Conservation (phyloP, 2,797 vertebrate species). For the Chaetodon trifasciatus region DNA sequence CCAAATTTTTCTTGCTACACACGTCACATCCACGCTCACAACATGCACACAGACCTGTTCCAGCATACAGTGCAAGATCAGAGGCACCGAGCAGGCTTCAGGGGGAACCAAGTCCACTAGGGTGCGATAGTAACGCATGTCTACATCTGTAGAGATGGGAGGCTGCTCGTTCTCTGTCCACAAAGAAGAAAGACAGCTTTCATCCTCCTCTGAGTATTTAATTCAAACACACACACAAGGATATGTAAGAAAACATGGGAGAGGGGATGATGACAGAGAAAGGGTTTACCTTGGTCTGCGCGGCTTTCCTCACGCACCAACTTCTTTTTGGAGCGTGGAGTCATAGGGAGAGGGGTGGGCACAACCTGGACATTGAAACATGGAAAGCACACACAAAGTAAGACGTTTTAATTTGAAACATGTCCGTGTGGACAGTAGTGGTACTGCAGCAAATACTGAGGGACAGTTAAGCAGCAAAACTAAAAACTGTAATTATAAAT, state of each 20-base stretch:
- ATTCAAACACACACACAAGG: not conserved
- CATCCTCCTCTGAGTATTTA: not conserved
- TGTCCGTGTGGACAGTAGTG: too few species aligned
- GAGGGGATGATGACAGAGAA: not conserved
- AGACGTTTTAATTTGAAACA: too few species aligned
- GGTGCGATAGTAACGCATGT: conserved; percentile 90
- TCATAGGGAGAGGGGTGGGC: not conserved
- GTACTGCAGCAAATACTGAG: too few species aligned
- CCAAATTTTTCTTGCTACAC: not conserved
- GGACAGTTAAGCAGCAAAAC: too few species aligned
- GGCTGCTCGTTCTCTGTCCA: conserved; percentile 45
- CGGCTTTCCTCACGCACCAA: conserved; percentile 65
- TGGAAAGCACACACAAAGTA: conserved; percentile 13
- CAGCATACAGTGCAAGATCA: conserved; percentile 91
- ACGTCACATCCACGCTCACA: conserved; percentile 3
- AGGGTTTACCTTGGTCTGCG: conserved; percentile 63
- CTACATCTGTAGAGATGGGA: conserved; percentile 74
- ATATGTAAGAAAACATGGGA: not conserved
- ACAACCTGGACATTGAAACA: conserved; percentile 10
- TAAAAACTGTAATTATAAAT: too few species aligned
- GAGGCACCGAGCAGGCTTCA: conserved; percentile 88
- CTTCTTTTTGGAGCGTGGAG: conserved; percentile 79
- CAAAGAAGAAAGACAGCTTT: not conserved
- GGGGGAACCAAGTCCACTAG: conserved; percentile 88
- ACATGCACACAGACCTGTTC: conserved; percentile 88